These are phyloP conservation scores for Cotesia chilonis DNA, from an alignment of 1,140 invertebrate genomes.

Conservation along the genomic window DNA sequence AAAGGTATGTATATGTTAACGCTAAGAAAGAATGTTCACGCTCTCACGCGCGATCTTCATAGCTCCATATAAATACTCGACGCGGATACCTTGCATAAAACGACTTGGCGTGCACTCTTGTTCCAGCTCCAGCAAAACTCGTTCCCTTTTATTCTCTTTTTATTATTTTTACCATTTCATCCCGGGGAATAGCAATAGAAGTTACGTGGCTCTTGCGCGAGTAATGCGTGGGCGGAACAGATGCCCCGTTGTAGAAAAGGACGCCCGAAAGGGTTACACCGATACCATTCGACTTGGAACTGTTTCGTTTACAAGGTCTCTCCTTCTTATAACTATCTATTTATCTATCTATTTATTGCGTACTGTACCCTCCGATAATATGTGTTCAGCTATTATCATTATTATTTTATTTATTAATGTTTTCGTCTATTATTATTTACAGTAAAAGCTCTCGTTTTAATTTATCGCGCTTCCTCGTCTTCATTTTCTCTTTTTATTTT, in stretches of 20 bases:
- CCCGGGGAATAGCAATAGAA: neutral
- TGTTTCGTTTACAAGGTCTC: neutral
- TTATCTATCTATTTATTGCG: too few species aligned
- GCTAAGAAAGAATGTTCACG: slow-evolving; percentile 16
- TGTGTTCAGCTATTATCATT: neutral
- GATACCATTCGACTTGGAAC: neutral
- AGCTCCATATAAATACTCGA: slow-evolving; percentile 39
- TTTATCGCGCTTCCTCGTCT: too few species aligned
- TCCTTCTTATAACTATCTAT: too few species aligned
- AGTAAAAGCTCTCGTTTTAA: too few species aligned
- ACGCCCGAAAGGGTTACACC: neutral
- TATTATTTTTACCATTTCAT: slow-evolving; percentile 17
- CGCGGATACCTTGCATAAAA: slow-evolving; percentile 37
- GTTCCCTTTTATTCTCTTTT: slow-evolving; percentile 35
- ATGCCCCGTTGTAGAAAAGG: slow-evolving; percentile 13
- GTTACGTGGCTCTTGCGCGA: slow-evolving; percentile 26
- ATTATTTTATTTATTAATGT: too few species aligned
- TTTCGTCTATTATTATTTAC: too few species aligned
- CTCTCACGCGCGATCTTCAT: slow-evolving; percentile 34
- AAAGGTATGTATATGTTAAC: slow-evolving; percentile 30
- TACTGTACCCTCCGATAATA: slow-evolving; percentile 22
- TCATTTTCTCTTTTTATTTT: too few species aligned
- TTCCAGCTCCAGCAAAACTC: slow-evolving; percentile 42
- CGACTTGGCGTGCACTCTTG: slow-evolving; percentile 37
- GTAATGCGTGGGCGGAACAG: slow-evolving; percentile 32